Evolutionary conservation across 2,888 invertebrate species (phyloP).

Genomic region (Cepaea hortensis): DNA sequence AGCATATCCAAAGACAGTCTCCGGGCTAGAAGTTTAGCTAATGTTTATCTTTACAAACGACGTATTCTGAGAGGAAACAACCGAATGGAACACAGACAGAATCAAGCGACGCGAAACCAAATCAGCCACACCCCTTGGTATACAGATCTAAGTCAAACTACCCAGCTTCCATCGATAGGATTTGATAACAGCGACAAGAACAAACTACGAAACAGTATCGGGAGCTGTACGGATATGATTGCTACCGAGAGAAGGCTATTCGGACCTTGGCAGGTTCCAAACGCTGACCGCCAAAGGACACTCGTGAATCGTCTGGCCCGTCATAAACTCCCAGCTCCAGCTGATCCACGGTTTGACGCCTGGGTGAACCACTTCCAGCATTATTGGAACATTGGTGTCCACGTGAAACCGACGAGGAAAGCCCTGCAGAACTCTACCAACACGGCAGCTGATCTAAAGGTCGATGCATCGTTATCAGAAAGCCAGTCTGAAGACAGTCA

Average conservation of each 20-base stretch:
- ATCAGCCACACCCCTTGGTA: too few species aligned
- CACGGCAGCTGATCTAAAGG: background rate
- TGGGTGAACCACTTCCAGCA: constrained; percentile 39
- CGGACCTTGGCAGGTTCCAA: constrained; percentile 28
- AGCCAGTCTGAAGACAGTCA: background rate
- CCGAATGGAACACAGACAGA: too few species aligned
- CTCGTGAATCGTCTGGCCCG: constrained; percentile 33
- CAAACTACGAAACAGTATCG: constrained; percentile 3
- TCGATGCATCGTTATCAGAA: background rate
- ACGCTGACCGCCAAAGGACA: background rate
- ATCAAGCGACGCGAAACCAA: too few species aligned
- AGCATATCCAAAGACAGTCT: too few species aligned
- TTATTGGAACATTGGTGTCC: constrained; percentile 15
- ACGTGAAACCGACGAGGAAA: background rate
- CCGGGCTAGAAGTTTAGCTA: too few species aligned
- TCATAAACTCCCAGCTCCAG: constrained; percentile 5
- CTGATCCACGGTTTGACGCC: constrained; percentile 31
- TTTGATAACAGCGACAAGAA: constrained; percentile 40
- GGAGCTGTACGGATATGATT: constrained; percentile 27
- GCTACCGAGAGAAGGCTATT: constrained; percentile 5
- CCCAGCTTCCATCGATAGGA: background rate
- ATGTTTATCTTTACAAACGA: too few species aligned
- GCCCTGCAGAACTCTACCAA: background rate
- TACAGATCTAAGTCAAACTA: background rate
- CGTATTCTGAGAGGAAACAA: too few species aligned